Conservation (phyloP, 2,797 vertebrate species). For the Rhodeus uyekii region DNA sequence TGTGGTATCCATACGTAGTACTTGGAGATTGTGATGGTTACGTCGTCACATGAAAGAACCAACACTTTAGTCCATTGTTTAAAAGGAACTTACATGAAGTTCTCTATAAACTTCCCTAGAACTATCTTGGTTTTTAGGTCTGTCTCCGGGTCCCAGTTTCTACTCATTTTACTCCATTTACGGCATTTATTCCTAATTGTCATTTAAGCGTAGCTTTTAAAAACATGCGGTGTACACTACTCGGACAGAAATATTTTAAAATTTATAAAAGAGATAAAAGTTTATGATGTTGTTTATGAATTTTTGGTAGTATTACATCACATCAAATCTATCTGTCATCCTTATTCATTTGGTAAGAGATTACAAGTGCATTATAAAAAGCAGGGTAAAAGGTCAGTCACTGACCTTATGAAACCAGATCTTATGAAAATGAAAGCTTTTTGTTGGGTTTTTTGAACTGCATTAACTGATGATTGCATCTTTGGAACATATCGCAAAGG, state of each 20-base stretch:
- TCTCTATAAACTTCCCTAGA: too few species aligned
- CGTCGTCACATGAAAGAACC: background rate
- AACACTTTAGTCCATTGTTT: background rate
- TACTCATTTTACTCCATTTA: too few species aligned
- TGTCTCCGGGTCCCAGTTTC: too few species aligned
- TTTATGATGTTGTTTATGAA: too few species aligned
- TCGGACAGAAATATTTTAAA: background rate
- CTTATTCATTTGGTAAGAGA: constrained; percentile 12
- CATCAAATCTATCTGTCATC: background rate
- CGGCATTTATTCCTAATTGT: background rate
- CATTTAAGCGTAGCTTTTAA: background rate
- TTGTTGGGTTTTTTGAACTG: constrained; percentile 47
- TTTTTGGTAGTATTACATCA: too few species aligned
- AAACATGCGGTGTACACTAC: background rate
- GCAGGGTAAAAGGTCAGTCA: too few species aligned
- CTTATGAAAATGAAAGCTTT: constrained; percentile 40
- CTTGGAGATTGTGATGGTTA: too few species aligned
- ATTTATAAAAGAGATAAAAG: background rate
- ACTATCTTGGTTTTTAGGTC: too few species aligned
- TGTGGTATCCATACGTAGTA: too few species aligned
- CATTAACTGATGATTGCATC: constrained; percentile 45
- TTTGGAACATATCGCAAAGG: background rate
- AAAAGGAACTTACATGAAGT: background rate
- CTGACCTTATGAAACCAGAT: too few species aligned
- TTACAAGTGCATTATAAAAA: background rate